Base-by-base conservation (phyloP, 2,888 invertebrate genomes). In the Dastarcus helophoroides region DNA sequence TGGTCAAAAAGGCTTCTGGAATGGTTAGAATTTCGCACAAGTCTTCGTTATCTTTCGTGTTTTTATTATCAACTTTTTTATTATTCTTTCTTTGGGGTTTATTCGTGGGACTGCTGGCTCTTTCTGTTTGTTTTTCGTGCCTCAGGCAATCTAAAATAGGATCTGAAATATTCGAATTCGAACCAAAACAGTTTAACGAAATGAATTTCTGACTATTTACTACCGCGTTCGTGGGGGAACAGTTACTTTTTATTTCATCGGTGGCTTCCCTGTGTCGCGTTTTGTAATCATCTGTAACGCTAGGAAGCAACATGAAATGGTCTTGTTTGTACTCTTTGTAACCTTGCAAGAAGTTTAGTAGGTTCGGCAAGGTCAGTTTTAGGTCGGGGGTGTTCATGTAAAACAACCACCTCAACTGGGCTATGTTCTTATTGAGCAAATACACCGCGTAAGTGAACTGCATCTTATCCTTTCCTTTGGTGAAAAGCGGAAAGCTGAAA, bases 341-440 rank as follows among this genome's bases (percentile, higher is more conserved):
- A 16, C 32, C 32, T 27, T 37, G 52, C 4, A 62, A 42, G 12
- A 60, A 47, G 11, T 44, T 41, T 10, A 55, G 69, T 5, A 89
- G 63, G 56, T 89, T 89, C 13, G 76, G 69, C 33, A 90, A 63
- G 0, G 86, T 89, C 3, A 79, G 74, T 36, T 83, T 62, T 37
- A 88, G 69, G 55, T 88, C 84, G 3, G 68, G 63, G 0, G 85
- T 79, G 1, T 78, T 69, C 22, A 84, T 62, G 2, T 79, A 79
- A 41, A 79, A 74, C 24, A 78, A 76, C 71, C 80, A 83, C 27
- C 84, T 62, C 36, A 94, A 61, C 61, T 97, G 95, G 1, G 88
- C 88, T 38, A 97, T 83, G 55, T 95, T 91, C 62, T 91, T 93
- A 64, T 94, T 94, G 15, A 95, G 64, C 8, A 94, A 67, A 55